Evolutionary conservation across 2,113 vertebrate genomes (phyloP).

Genomic region (Cygnus atratus): DNA sequence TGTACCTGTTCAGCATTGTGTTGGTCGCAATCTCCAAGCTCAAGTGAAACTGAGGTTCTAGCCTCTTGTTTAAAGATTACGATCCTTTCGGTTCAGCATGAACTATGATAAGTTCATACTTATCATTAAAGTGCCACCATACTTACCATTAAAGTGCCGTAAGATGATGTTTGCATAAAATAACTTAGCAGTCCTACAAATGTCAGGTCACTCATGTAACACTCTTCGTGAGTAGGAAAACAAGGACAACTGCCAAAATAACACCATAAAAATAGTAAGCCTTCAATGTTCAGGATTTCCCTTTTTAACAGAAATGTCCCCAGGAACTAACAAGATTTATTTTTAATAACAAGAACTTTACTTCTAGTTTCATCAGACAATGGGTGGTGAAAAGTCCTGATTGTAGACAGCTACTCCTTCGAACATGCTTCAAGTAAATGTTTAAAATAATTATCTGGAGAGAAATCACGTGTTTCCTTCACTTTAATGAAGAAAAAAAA

Average conservation of each 20-base stretch:
- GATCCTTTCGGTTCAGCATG: background rate
- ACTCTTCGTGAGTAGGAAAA: background rate
- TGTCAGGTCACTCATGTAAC: background rate
- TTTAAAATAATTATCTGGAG: background rate
- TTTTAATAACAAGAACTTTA: background rate
- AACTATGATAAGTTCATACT: background rate
- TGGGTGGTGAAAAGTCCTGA: background rate
- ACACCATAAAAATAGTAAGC: slow-evolving; percentile 7
- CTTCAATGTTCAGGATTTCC: slow-evolving; percentile 3
- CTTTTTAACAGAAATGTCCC: background rate
- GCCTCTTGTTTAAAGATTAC: background rate
- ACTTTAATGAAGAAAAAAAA: background rate
- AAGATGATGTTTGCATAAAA: background rate
- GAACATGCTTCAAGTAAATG: background rate
- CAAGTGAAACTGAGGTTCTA: slow-evolving; percentile 19
- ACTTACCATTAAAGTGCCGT: background rate
- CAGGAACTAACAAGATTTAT: background rate
- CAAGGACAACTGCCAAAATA: slow-evolving; percentile 6
- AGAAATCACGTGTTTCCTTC: background rate
- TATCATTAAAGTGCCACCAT: background rate
- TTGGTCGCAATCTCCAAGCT: slow-evolving; percentile 23
- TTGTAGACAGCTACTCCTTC: background rate
- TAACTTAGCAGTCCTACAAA: background rate
- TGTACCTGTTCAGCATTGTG: slow-evolving; percentile 73
- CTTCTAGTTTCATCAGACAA: background rate